These are phyloP conservation scores for Lutjanus argentimaculatus DNA, from an alignment of 2,797 vertebrate genomes.

Conservation along the genomic window DNA sequence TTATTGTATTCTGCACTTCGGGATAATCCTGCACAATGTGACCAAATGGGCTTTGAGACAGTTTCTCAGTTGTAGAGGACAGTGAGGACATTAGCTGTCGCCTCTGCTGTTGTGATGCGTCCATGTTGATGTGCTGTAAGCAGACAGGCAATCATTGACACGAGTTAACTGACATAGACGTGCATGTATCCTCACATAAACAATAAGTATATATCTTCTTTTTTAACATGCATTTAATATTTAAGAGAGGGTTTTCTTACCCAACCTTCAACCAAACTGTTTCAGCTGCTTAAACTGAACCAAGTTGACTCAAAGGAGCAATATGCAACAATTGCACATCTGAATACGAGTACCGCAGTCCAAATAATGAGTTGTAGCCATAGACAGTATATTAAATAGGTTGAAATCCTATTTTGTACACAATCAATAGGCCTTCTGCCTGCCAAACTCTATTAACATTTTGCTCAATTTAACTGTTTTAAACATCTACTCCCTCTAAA, in stretches of 20 bases:
- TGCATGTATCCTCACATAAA: not conserved
- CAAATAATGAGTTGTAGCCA: no score
- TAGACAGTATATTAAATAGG: no score
- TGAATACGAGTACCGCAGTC: no score
- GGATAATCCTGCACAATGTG: conserved; percentile 81
- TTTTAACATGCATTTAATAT: not conserved
- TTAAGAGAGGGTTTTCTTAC: no score
- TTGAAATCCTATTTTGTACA: no score
- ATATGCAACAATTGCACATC: no score
- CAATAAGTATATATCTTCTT: not conserved
- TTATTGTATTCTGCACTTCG: conserved; percentile 69
- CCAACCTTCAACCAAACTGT: not conserved
- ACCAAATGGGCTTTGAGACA: conserved; percentile 69
- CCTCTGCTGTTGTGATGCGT: conserved; percentile 1
- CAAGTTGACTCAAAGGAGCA: not conserved
- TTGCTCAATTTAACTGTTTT: no score
- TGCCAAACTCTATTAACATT: no score
- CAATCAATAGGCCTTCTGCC: no score
- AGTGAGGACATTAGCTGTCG: conserved; percentile 53
- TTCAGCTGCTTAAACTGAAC: not conserved
- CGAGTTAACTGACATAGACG: not conserved
- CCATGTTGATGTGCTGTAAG: not conserved
- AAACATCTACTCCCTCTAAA: no score
- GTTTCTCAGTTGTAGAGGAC: conserved; percentile 68
- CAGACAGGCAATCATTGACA: not conserved